Evolutionary conservation across 2,113 vertebrate species (phyloP).

Genomic region (Motacilla alba): DNA sequence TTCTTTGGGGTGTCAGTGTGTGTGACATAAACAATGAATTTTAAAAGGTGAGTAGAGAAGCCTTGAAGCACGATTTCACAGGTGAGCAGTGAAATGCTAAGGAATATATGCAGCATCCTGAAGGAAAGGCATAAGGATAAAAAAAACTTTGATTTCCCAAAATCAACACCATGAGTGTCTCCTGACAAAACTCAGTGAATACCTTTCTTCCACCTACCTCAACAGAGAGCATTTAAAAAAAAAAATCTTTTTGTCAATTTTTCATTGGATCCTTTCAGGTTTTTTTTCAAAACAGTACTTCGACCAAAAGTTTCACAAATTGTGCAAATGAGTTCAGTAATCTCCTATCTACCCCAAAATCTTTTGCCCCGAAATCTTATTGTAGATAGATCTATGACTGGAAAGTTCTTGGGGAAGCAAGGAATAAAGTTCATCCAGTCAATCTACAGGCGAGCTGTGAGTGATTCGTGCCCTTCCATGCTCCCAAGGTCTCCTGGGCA

Average conservation of each 20-base stretch:
- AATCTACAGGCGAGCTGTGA: not conserved
- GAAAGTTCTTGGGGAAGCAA: not conserved
- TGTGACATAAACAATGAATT: not conserved
- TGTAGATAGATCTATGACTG: not conserved
- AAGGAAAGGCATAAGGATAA: not conserved
- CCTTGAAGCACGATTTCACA: not conserved
- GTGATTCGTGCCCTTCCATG: not conserved
- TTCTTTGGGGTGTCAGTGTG: not conserved
- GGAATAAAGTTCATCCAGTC: not conserved
- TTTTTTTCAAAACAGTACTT: not conserved
- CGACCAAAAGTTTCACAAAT: not conserved
- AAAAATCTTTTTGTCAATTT: not conserved
- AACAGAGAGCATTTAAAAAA: not conserved
- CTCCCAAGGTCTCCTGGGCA: not conserved
- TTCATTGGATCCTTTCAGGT: not conserved
- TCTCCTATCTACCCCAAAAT: not conserved
- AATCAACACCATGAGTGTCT: not conserved
- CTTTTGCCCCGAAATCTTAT: not conserved
- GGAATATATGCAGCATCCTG: accelerated
- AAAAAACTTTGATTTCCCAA: not conserved
- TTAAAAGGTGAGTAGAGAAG: not conserved
- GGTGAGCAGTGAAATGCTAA: not conserved
- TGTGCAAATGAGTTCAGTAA: not conserved
- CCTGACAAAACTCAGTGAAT: not conserved
- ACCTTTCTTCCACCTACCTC: not conserved